Percentiles rank a stretch among this genome's conserved stretches.
phyloP scores from a whole-genome alignment of 1,140 invertebrate species.

The Cyclina sinensis region DNA sequence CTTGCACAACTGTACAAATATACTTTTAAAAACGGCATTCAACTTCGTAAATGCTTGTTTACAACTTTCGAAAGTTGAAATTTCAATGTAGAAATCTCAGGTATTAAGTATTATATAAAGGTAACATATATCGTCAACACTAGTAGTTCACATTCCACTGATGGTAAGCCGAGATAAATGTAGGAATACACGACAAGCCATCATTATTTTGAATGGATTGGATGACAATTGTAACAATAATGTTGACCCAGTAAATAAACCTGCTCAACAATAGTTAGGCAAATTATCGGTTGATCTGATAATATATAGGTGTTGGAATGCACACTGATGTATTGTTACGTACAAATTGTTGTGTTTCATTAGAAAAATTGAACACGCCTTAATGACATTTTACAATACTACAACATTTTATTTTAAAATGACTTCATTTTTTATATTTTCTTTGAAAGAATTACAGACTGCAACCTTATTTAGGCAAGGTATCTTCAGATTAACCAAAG shows the following conservation, averaged over 20 bases:
- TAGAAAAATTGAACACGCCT: conserved; percentile 25
- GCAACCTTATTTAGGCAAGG: too few relatives aligned
- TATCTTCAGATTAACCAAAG: too few relatives aligned
- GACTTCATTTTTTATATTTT: too few relatives aligned
- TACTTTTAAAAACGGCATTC: too few relatives aligned
- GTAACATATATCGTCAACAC: background rate
- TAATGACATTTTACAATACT: too few relatives aligned
- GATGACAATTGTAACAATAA: background rate
- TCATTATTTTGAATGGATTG: background rate
- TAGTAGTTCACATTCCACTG: conserved; percentile 9
- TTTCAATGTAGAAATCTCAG: conserved; percentile 5
- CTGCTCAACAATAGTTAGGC: background rate
- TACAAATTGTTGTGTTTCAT: background rate
- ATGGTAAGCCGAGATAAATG: background rate
- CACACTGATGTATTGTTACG: background rate
- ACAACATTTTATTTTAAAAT: too few relatives aligned
- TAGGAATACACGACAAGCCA: background rate
- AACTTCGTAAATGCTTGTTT: background rate
- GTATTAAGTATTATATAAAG: background rate
- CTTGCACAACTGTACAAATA: too few relatives aligned
- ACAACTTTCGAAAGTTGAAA: background rate
- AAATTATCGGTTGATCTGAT: background rate
- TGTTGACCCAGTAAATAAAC: conserved; percentile 4
- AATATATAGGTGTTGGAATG: background rate
- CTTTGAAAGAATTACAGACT: too few relatives aligned